Evolutionary conservation across 2,797 vertebrate species (phyloP).

Genomic region (Cephalopachus bancanus): DNA sequence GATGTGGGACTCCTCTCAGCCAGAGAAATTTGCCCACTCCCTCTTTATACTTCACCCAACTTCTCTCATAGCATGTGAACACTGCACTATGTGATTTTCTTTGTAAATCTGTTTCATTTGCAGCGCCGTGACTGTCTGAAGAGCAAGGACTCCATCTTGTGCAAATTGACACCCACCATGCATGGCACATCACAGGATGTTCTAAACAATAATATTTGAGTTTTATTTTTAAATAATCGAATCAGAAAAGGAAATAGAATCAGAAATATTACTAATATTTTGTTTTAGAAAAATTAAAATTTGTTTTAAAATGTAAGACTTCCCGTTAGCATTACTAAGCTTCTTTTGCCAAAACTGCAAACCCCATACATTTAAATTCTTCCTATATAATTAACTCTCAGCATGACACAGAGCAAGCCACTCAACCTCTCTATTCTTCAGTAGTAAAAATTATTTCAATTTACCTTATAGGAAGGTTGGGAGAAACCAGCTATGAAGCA

Average conservation of each 20-base stretch:
- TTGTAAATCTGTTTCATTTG: not conserved
- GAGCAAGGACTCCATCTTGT: not conserved
- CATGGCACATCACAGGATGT: not conserved
- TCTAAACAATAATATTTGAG: conserved; percentile 17
- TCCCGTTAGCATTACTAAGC: conserved; percentile 22
- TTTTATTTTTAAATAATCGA: conserved; percentile 22
- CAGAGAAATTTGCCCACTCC: not conserved
- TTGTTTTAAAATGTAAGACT: conserved; percentile 46
- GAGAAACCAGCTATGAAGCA: conserved; percentile 61
- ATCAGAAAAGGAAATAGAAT: conserved; percentile 47
- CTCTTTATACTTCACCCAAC: not conserved
- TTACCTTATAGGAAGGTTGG: conserved; percentile 36
- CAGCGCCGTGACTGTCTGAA: not conserved
- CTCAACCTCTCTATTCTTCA: conserved; percentile 46
- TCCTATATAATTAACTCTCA: conserved; percentile 60
- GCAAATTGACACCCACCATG: not conserved
- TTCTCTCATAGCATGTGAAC: not conserved
- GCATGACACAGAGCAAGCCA: conserved; percentile 44
- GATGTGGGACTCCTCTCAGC: not conserved
- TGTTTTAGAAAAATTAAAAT: conserved; percentile 12
- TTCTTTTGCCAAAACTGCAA: not conserved
- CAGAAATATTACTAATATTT: not conserved
- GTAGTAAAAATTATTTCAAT: conserved; percentile 62
- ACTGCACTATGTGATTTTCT: not conserved
- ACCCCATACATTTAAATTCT: conserved; percentile 64